Base-by-base conservation (phyloP, 2,888 invertebrate species). In the Melolontha melolontha region DNA sequence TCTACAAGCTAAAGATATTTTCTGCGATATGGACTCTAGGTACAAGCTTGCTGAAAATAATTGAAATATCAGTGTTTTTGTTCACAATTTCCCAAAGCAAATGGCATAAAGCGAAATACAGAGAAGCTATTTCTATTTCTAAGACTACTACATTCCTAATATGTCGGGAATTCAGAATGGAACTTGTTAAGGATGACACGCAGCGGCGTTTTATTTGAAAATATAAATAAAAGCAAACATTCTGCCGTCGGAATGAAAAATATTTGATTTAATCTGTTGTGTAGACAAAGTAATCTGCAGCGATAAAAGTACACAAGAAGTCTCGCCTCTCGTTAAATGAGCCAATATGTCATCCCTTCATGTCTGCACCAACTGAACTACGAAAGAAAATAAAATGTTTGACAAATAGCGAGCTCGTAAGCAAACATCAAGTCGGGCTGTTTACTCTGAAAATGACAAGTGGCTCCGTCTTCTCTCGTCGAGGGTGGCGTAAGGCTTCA, bases 231-330 rank as follows among this genome's bases (percentile, higher is more conserved):
- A 62, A 62, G 59, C 59, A 62, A 62, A 62, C 59, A 62, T 62
- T 49, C 34, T 47, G 47, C 59, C 47, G 42, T 42, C 42, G 64
- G 79, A 78, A 79, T 82, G 82, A 82, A 82, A 83, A 83, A 82
- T 82, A 81, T 82, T 82, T 82, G 81, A 81, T 81, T 82, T 82
- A 83, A 83, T 83, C 81, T 82, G 81, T 82, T 80, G 80, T 81
- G 81, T 79, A 81, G 82, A 82, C 82, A 81, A 79, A 79, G 81
- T 82, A 82, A 82, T 82, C 81, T 80, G 78, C 79, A 79, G 79
- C 80, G 79, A 82, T 81, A 81, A 82, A 81, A 81, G 81, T 81
- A 81, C 81, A 81, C 81, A 81, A 80, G 79, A 79, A 80, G 80
- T 80, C 77, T 79, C 80, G 81, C 80, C 77, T 78, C 78, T 51